phyloP scores from a whole-genome alignment of 2,113 vertebrate species.

The Xyrauchen texanus region DNA sequence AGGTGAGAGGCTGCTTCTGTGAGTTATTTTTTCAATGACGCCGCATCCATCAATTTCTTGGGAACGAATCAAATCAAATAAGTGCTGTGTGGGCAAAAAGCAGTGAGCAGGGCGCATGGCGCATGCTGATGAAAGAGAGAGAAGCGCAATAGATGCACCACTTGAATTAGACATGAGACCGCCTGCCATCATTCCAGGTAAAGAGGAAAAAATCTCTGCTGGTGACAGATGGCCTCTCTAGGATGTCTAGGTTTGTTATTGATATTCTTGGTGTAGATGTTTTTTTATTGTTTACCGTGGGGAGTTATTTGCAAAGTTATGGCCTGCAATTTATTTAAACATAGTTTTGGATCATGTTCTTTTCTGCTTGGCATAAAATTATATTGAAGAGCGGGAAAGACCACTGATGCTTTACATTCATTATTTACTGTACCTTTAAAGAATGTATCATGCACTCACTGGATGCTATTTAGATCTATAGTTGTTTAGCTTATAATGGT shows the following conservation, averaged over 20 bases:
- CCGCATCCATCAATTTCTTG: constrained; percentile 39
- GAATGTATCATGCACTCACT: too few relatives aligned
- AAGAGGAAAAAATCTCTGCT: constrained; percentile 2
- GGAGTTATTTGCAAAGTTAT: background rate
- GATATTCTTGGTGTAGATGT: background rate
- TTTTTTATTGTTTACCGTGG: background rate
- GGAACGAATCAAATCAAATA: constrained; percentile 47
- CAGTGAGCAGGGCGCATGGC: background rate
- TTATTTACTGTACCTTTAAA: background rate
- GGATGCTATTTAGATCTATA: too few relatives aligned
- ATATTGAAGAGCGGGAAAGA: background rate
- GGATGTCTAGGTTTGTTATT: background rate
- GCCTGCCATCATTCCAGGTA: constrained; percentile 5
- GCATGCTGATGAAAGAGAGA: constrained; percentile 27
- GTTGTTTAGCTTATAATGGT: too few relatives aligned
- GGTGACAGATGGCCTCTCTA: background rate
- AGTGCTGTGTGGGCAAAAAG: constrained; percentile 40
- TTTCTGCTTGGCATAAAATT: background rate
- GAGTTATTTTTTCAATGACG: constrained; percentile 42
- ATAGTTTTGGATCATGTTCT: background rate
- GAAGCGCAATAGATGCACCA: background rate
- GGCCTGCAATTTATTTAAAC: constrained; percentile 2
- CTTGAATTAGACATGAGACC: constrained; percentile 38
- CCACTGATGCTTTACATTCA: constrained; percentile 1
- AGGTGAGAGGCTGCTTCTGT: constrained; percentile 24